These are phyloP conservation scores for Cecropterus lyciades DNA, from an alignment of 1,140 invertebrate species.

Conservation along the genomic window DNA sequence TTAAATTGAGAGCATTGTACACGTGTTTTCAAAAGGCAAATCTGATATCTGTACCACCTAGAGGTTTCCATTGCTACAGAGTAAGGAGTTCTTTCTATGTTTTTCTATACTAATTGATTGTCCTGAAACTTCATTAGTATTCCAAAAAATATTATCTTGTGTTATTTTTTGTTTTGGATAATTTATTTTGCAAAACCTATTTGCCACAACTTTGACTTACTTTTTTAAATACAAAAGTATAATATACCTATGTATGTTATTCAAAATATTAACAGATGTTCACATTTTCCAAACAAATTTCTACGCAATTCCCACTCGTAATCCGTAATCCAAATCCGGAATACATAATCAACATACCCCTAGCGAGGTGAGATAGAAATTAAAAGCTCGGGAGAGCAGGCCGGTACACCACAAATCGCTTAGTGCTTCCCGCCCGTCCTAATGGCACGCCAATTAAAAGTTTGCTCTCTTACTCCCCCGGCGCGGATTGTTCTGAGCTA, in stretches of 20 bases:
- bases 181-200: too few species aligned
- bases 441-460: slow-evolving; percentile 83
- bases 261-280: neutral
- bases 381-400: slow-evolving; percentile 81
- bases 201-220: too few species aligned
- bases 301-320: slow-evolving; percentile 26
- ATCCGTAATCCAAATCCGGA: slow-evolving; percentile 45
- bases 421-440: slow-evolving; percentile 78
- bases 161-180: too few species aligned
- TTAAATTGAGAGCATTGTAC: slow-evolving; percentile 39
- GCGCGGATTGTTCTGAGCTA: slow-evolving; percentile 68
- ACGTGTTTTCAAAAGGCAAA: slow-evolving; percentile 10
- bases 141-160: too few species aligned
- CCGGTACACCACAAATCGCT: slow-evolving; percentile 83
- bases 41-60: slow-evolving; percentile 1
- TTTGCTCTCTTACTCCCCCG: slow-evolving; percentile 67
- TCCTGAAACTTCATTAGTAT: too few species aligned
- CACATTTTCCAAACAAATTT: neutral
- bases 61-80: neutral
- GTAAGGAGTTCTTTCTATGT: neutral
- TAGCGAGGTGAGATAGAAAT: slow-evolving; percentile 75
- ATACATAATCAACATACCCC: slow-evolving; percentile 61
- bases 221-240: too few species aligned
- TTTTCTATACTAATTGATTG: too few species aligned
- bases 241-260: neutral